Evolutionary conservation across 1,140 invertebrate genomes (phyloP).

Genomic region (Camponotus floridanus): DNA sequence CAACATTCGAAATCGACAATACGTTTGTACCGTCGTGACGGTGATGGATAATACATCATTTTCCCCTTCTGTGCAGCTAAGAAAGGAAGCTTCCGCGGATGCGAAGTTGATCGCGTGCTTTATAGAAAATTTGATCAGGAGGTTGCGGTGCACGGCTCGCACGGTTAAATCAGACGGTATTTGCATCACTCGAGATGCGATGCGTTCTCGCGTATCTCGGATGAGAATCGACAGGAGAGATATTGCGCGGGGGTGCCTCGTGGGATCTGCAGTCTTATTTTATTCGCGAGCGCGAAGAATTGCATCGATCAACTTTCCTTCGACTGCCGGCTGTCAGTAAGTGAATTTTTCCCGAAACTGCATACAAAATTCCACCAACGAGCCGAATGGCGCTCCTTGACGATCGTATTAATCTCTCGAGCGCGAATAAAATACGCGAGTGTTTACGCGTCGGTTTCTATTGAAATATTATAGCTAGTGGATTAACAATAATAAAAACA

Average conservation of each 20-base stretch:
- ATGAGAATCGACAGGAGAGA: constrained; percentile 53
- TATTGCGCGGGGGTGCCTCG: constrained; percentile 34
- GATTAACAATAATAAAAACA: neutral
- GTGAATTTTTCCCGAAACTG: constrained; percentile 31
- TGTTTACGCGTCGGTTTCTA: neutral
- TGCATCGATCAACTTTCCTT: constrained; percentile 56
- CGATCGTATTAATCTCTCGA: neutral
- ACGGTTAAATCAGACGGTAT: constrained; percentile 55
- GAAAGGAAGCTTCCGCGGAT: constrained; percentile 21
- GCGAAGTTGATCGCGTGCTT: constrained; percentile 47
- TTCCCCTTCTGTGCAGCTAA: constrained; percentile 27
- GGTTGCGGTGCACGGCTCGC: constrained; percentile 30
- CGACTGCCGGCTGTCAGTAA: constrained; percentile 25
- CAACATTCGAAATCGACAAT: constrained; percentile 7
- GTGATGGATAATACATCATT: constrained; percentile 55
- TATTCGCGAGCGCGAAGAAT: constrained; percentile 43
- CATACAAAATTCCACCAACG: constrained; percentile 15
- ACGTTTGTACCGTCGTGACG: constrained; percentile 28
- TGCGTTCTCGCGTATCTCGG: constrained; percentile 7
- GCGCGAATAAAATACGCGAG: neutral
- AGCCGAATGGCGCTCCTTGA: neutral
- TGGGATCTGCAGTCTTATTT: constrained; percentile 52
- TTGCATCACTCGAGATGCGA: constrained; percentile 19
- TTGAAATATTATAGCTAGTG: neutral
- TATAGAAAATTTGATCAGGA: constrained; percentile 56